Percentiles rank a stretch among this genome's conserved stretches.
Conservation (phyloP, 2,797 vertebrate genomes). For the Centropyge bicolor region DNA sequence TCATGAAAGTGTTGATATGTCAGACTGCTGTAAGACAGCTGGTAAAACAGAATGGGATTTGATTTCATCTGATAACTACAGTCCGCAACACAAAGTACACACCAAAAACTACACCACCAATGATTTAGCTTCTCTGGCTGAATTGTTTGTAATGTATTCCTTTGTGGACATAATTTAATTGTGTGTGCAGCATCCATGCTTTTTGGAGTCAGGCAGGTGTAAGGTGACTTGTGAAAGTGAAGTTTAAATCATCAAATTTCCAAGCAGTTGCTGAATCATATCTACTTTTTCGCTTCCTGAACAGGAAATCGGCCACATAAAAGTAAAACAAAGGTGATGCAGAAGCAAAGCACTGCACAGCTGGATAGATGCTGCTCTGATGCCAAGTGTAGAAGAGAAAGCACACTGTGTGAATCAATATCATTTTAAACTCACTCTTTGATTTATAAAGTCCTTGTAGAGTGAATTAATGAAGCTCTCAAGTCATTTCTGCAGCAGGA, state of each 20-base stretch:
- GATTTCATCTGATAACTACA: neutral
- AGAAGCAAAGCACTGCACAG: slow-evolving; percentile 5
- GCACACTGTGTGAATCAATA: neutral
- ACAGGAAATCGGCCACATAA: slow-evolving; percentile 7
- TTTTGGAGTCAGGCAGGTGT: neutral
- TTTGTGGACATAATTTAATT: neutral
- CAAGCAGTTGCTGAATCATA: neutral
- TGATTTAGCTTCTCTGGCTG: neutral
- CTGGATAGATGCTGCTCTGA: neutral
- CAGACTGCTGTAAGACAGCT: neutral
- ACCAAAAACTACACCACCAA: neutral
- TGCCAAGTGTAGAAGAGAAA: neutral
- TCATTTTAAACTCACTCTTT: slow-evolving; percentile 7
- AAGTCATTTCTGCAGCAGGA: slow-evolving; percentile 32
- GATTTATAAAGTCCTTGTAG: slow-evolving; percentile 4
- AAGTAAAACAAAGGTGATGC: slow-evolving; percentile 11
- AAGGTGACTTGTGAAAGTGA: slow-evolving; percentile 3
- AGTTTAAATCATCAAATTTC: neutral
- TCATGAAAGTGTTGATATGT: neutral
- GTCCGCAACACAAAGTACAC: neutral
- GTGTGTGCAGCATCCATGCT: neutral
- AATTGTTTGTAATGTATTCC: neutral
- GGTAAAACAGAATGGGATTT: neutral
- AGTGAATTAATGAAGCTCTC: slow-evolving; percentile 33
- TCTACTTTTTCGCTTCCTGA: neutral